Percentiles rank a stretch among this genome's conserved stretches.
phyloP scores from a whole-genome alignment of 2,113 vertebrate genomes.

The Cyanoramphus novaezelandiae region DNA sequence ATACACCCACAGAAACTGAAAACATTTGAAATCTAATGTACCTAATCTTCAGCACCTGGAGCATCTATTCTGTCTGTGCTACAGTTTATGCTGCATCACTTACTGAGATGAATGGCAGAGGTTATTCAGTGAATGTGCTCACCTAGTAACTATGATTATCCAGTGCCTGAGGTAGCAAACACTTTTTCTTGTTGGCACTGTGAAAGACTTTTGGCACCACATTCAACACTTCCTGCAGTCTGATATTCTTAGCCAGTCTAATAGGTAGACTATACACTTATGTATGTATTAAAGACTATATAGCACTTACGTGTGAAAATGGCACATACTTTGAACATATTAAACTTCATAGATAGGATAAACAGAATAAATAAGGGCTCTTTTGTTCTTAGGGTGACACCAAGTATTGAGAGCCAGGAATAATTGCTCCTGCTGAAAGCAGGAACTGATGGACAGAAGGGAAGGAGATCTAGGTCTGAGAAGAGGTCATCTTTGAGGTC shows the following conservation, averaged over 20 bases:
- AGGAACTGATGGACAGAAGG: background rate
- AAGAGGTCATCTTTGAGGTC: background rate
- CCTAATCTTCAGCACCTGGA: background rate
- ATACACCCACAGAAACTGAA: background rate
- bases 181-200: background rate
- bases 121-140: background rate
- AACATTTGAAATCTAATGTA: background rate
- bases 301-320: background rate
- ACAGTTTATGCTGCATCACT: background rate
- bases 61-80: background rate
- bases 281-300: background rate
- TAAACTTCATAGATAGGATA: background rate
- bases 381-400: background rate
- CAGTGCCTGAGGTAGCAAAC: background rate
- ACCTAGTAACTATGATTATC: background rate
- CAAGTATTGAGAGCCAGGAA: background rate
- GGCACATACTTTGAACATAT: background rate
- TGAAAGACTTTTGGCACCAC: background rate
- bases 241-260: background rate
- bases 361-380: background rate
- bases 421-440: background rate
- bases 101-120: background rate
- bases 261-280: background rate
- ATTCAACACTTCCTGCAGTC: background rate
- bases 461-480: background rate